Base-by-base conservation (phyloP, 2,797 vertebrate genomes). In the Gallirallus australis region DNA sequence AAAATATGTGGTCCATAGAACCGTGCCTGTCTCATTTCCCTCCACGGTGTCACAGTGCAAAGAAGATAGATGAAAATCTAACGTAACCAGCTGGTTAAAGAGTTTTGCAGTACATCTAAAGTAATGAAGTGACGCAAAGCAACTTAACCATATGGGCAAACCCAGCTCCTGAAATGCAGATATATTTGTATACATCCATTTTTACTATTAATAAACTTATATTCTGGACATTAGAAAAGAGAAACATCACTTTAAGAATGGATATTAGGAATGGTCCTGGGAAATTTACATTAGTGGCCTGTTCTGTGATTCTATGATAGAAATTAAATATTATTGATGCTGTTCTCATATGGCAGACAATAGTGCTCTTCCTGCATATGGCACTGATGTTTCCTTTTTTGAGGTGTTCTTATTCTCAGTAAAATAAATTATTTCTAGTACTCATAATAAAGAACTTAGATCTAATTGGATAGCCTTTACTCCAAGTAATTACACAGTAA, bases 251-350 rank as follows among this genome's bases (percentile, higher is more conserved):
- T 61, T 81, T 57, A 27, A 42, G 70, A 80, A 77, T 69, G 15
- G 2, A 35, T 73, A 35, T 27, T 14, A 60, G 65, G 1, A 15
- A 10, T 30, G 18, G 39, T 40, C 7, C 7, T 40, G 42, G 7
- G 3, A 6, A 76, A 6, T 3, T 59, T 63, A 5, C 8, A 66
- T 0, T 63, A 50, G 7, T 25, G 4, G 0, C 3, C 0, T 4
- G 25, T 56, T 59, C 23, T n/a, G 9, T 60, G 30, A 17, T 50
- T 35, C 15, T 56, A 8, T 52, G 7, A n/a, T 6, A 79, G 42
- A 45, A 45, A 79, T 47, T 48, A 53, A 64, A 53, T 42, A 37
- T 12, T 33, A 73, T 63, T 33, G 6, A 21, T 28, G 18, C 42
- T 19, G 18, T 45, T 45, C 42, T 45, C 42, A 19, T 45, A 45